These are phyloP conservation scores for Philypnodon macrostomus DNA, from an alignment of 2,797 vertebrate genomes.

Conservation along the genomic window DNA sequence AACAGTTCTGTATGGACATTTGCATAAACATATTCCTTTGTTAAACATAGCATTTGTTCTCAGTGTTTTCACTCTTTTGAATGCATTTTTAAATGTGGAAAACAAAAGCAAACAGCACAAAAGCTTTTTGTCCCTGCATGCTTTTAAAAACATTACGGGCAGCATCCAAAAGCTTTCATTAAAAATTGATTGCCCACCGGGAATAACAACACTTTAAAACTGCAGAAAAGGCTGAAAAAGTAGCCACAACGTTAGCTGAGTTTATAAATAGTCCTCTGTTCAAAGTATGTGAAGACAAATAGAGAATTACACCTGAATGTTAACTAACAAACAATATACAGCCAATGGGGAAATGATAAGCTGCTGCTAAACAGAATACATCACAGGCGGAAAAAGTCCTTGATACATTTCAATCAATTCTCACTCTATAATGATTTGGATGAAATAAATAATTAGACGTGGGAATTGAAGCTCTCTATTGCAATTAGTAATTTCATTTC, in stretches of 20 bases:
- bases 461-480: constrained; percentile 70
- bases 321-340: constrained; percentile 23
- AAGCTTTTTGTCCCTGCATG: constrained; percentile 50
- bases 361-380: constrained; percentile 18
- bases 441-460: constrained; percentile 74
- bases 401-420: constrained; percentile 54
- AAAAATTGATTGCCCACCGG: constrained; percentile 61
- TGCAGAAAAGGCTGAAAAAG: constrained; percentile 39
- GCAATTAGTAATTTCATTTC: constrained; percentile 73
- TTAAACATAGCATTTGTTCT: constrained; percentile 21
- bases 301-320: constrained; percentile 32
- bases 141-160: constrained; percentile 63
- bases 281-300: constrained; percentile 12
- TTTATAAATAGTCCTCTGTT: constrained; percentile 37
- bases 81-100: constrained; percentile 40
- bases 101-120: constrained; percentile 49
- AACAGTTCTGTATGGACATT: constrained; percentile 5
- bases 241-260: constrained; percentile 22
- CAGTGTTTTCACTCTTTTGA: constrained; percentile 41
- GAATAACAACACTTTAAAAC: constrained; percentile 50
- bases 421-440: constrained; percentile 57
- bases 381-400: constrained; percentile 9
- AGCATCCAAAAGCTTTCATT: constrained; percentile 58
- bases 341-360: constrained; percentile 24
- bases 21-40: constrained; percentile 8